phyloP scores from a whole-genome alignment of 1,140 invertebrate genomes.

The Drosophila novamexicana region DNA sequence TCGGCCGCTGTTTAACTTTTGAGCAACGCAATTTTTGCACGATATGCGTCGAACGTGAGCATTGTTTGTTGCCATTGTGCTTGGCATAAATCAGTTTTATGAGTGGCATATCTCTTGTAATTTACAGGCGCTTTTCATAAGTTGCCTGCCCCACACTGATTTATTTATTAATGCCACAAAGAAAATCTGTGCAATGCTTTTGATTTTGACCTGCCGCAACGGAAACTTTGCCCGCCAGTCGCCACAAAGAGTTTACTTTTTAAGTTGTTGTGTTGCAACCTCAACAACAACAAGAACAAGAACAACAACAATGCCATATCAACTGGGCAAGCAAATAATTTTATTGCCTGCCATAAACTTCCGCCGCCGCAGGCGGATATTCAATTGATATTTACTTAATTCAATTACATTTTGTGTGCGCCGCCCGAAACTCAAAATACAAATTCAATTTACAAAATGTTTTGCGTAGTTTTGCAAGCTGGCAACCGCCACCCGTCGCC shows the following conservation, averaged over 20 bases:
- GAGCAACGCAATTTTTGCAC: slow-evolving; percentile 51
- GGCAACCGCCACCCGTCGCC: slow-evolving; percentile 1
- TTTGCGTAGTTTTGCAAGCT: slow-evolving; percentile 71
- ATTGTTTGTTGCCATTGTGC: slow-evolving; percentile 43
- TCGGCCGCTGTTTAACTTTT: slow-evolving; percentile 47
- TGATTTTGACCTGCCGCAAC: slow-evolving; percentile 73
- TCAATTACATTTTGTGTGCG: slow-evolving; percentile 72
- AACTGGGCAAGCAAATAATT: slow-evolving; percentile 48
- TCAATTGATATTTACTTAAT: slow-evolving; percentile 79
- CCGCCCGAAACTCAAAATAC: slow-evolving; percentile 48
- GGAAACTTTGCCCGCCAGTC: slow-evolving; percentile 39
- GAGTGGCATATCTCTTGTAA: slow-evolving; percentile 69
- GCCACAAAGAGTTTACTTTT: slow-evolving; percentile 23
- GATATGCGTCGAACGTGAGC: slow-evolving; percentile 40
- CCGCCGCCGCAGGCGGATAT: slow-evolving; percentile 68
- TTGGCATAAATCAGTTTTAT: slow-evolving; percentile 59
- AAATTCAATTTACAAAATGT: slow-evolving; percentile 81
- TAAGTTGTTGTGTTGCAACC: slow-evolving; percentile 5
- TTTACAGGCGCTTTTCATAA: slow-evolving; percentile 57
- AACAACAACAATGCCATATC: slow-evolving; percentile 11
- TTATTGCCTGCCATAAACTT: slow-evolving; percentile 71
- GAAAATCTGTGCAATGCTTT: slow-evolving; percentile 23
- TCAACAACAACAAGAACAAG: slow-evolving; percentile 14
- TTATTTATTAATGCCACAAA: slow-evolving; percentile 38
- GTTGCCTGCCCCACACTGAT: background rate